Evolutionary conservation across 2,888 invertebrate genomes (phyloP).

Genomic region (Cyclophora punctaria): DNA sequence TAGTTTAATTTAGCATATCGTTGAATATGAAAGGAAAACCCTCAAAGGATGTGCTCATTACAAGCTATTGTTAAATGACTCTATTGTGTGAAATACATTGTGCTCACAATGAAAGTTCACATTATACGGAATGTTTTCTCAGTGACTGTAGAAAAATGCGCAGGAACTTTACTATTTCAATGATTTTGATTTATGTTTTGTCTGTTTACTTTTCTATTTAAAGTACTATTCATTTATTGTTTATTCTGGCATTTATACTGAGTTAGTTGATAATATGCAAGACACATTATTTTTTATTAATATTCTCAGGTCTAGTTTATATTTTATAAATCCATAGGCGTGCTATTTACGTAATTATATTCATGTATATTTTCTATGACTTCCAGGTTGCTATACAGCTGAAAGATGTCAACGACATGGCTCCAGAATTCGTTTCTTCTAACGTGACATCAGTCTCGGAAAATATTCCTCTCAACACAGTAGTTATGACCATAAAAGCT

Average conservation of each 20-base stretch:
- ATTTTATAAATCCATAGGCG: slow-evolving; percentile 15
- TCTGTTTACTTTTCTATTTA: too few relatives aligned
- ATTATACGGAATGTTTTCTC: slow-evolving; percentile 5
- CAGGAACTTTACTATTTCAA: too few relatives aligned
- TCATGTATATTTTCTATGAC: slow-evolving; percentile 16
- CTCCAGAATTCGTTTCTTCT: slow-evolving; percentile 88
- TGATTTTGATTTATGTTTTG: too few relatives aligned
- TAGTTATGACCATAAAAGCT: slow-evolving; percentile 92
- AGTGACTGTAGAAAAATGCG: too few relatives aligned
- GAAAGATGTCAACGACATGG: slow-evolving; percentile 94
- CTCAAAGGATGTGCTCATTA: slow-evolving; percentile 32
- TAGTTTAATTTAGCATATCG: slow-evolving; percentile 1
- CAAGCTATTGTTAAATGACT: slow-evolving; percentile 32
- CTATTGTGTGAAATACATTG: slow-evolving; percentile 39
- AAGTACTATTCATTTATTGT: too few relatives aligned
- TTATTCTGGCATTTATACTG: slow-evolving; percentile 2
- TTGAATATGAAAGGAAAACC: slow-evolving; percentile 3
- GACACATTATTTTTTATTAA: too few relatives aligned
- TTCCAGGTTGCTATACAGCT: slow-evolving; percentile 88
- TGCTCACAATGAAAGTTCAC: slow-evolving; percentile 29
- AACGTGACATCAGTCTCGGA: slow-evolving; percentile 87
- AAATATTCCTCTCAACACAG: slow-evolving; percentile 89
- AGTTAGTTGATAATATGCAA: too few relatives aligned
- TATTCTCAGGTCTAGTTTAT: background rate
- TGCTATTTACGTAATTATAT: slow-evolving; percentile 9